phyloP scores from a whole-genome alignment of 2,888 invertebrate genomes.

The Pristionchus arcanus region DNA sequence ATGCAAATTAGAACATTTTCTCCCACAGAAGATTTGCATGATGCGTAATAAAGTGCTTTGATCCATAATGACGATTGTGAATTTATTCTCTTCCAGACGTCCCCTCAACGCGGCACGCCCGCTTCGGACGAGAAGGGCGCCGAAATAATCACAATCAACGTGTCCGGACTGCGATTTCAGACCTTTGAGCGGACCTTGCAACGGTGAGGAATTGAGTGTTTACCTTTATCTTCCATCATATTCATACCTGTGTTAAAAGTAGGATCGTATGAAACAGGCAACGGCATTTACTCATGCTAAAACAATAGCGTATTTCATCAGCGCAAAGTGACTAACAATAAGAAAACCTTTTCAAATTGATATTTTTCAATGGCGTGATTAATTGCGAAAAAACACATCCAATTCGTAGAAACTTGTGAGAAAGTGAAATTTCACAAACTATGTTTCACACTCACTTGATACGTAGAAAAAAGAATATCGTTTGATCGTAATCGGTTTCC shows the following conservation, averaged over 20 bases:
- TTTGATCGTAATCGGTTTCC: not conserved
- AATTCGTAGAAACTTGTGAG: not conserved
- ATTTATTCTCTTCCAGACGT: not conserved
- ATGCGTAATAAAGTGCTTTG: too few species aligned
- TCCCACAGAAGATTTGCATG: too few species aligned
- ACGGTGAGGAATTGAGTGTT: constrained; percentile 57
- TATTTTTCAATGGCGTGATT: too few species aligned
- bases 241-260: too few species aligned
- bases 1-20: too few species aligned
- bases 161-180: constrained; percentile 76
- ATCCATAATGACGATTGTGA: not conserved
- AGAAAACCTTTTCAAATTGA: too few species aligned
- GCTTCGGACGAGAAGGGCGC: constrained; percentile 56
- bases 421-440: not conserved
- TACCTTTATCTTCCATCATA: not conserved
- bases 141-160: constrained; percentile 76
- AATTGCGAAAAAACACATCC: not conserved
- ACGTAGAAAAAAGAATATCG: not conserved
- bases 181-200: constrained; percentile 74
- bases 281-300: too few species aligned
- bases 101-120: constrained; percentile 67
- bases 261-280: too few species aligned
- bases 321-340: too few species aligned
- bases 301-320: too few species aligned
- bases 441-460: not conserved